phyloP scores from a whole-genome alignment of 2,113 vertebrate species.

The Potamarius usumacintae region DNA sequence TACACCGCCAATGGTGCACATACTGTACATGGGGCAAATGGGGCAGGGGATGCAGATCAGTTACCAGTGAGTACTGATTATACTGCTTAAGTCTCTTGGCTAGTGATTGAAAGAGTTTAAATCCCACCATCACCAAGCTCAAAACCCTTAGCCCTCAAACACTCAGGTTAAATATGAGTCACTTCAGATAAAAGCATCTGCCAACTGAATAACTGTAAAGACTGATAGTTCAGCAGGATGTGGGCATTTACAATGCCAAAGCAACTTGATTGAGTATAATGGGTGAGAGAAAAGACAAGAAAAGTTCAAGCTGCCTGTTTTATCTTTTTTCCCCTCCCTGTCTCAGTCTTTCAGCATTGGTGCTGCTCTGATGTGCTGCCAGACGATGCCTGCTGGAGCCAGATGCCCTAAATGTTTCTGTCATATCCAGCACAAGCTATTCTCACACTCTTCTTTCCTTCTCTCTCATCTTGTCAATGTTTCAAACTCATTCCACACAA shows the following conservation, averaged over 20 bases:
- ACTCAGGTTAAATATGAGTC: background rate
- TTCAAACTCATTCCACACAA: conserved; percentile 24
- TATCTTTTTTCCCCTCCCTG: conserved; percentile 17
- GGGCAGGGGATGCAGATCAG: background rate
- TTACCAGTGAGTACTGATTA: background rate
- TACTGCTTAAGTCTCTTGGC: background rate
- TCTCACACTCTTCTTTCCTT: conserved; percentile 1
- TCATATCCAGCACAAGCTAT: conserved; percentile 35
- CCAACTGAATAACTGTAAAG: background rate
- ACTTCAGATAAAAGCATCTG: background rate
- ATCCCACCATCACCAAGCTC: background rate
- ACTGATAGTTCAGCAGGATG: background rate
- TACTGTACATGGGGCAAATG: background rate
- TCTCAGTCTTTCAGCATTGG: conserved; percentile 35
- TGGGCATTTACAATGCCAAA: background rate
- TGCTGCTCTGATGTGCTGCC: conserved; percentile 35
- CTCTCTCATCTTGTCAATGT: conserved; percentile 32
- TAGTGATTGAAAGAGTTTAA: background rate
- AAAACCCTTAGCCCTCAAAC: background rate
- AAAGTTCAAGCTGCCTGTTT: conserved; percentile 3
- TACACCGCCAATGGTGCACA: too few species aligned
- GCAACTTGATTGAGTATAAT: background rate
- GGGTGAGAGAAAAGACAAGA: conserved; percentile 9
- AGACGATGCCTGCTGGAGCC: conserved; percentile 42
- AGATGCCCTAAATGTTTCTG: conserved; percentile 44